Conservation (phyloP, 2,888 invertebrate genomes). For the Drosophila siamana region DNA sequence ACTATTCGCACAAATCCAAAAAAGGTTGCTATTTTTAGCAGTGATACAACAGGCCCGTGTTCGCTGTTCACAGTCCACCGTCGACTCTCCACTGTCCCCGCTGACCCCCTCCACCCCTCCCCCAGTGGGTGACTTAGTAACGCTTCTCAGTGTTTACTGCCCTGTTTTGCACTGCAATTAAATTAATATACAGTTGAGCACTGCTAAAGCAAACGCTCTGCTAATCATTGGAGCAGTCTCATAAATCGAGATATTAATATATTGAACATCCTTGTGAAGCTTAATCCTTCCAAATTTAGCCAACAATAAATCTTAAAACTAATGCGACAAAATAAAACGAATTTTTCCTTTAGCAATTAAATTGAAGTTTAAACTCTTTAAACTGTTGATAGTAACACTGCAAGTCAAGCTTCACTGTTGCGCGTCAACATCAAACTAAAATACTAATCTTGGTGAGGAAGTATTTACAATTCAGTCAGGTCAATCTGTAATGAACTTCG, state of each 20-base stretch:
- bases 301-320: neutral
- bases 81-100: neutral
- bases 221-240: neutral
- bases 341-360: no score
- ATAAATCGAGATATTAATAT: neutral
- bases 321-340: neutral
- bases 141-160: constrained; percentile 61
- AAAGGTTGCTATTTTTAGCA: constrained; percentile 80
- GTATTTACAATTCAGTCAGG: neutral
- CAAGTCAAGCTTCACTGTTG: neutral
- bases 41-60: constrained; percentile 62
- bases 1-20: constrained; percentile 66
- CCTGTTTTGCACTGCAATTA: constrained; percentile 69
- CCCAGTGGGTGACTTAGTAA: constrained; percentile 57
- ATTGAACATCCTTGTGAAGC: neutral
- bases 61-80: constrained; percentile 37
- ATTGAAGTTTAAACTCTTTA: no score
- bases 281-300: neutral
- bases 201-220: neutral
- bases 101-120: neutral
- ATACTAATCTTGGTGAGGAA: neutral
- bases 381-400: neutral
- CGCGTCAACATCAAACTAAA: neutral
- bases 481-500: neutral
- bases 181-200: constrained; percentile 54